A percentile compares a stretch with the other conserved stretches of the same genome.
Conservation (phyloP, 2,797 vertebrate genomes). For the Antennarius maculatus region DNA sequence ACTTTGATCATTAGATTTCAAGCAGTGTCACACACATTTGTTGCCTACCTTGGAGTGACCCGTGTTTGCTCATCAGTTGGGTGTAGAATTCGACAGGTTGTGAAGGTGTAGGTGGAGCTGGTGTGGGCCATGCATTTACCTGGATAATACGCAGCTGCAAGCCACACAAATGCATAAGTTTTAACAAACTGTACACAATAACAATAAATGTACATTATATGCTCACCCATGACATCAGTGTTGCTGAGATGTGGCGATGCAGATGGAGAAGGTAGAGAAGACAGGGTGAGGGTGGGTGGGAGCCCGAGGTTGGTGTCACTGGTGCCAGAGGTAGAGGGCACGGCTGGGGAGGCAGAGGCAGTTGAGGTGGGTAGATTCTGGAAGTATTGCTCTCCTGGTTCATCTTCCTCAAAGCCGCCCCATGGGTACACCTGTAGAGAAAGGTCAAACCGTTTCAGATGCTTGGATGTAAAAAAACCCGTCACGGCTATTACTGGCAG, state of each 20-base stretch:
- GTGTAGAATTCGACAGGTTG: conserved; percentile 97
- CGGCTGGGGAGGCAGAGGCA: conserved; percentile 82
- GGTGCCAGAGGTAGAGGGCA: conserved; percentile 82
- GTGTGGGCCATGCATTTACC: conserved; percentile 99
- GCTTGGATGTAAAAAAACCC: too few relatives aligned
- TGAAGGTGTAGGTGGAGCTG: conserved; percentile 98
- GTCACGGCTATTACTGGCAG: neutral
- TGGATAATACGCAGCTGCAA: conserved; percentile 88
- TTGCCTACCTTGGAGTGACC: conserved; percentile 93
- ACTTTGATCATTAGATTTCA: too few relatives aligned
- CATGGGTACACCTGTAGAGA: conserved; percentile 90
- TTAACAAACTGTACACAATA: neutral
- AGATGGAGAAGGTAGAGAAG: conserved; percentile 63
- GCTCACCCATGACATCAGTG: conserved; percentile 93
- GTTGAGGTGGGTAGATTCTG: conserved; percentile 94
- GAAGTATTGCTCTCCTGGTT: conserved; percentile 94
- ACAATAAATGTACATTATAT: conserved; percentile 70
- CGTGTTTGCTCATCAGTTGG: conserved; percentile 94
- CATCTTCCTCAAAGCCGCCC: conserved; percentile 95
- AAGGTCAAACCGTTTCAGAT: neutral
- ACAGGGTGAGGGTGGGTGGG: conserved; percentile 79
- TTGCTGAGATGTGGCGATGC: conserved; percentile 84
- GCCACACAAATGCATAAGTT: neutral
- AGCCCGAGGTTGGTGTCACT: conserved; percentile 78
- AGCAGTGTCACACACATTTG: neutral